phyloP scores from a whole-genome alignment of 2,888 invertebrate species.

The Metalampra italica region DNA sequence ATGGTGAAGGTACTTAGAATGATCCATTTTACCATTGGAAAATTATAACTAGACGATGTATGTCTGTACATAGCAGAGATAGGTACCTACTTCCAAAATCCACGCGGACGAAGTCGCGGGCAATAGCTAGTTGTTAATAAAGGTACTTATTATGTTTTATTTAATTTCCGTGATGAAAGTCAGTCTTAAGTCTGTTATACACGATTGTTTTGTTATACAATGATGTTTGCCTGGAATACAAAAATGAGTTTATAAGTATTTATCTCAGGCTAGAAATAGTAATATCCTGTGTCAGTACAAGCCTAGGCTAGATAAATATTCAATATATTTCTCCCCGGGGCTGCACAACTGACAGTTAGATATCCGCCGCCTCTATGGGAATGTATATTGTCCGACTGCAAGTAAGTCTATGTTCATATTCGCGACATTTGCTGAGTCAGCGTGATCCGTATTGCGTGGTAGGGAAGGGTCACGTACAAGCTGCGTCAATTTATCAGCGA shows the following conservation, averaged over 20 bases:
- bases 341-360: constrained; percentile 1
- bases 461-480: constrained; percentile 48
- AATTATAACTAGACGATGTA: no score
- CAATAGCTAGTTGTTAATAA: no score
- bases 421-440: constrained; percentile 9
- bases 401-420: constrained; percentile 10
- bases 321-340: background rate
- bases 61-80: no score
- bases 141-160: no score
- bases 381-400: background rate
- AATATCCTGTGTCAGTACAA: constrained; percentile 2
- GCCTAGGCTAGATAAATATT: constrained; percentile 4
- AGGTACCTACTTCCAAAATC: no score
- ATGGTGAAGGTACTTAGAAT: no score
- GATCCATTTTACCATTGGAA: no score
- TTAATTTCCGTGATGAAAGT: no score
- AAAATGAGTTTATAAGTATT: background rate
- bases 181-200: no score
- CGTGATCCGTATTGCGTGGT: constrained; percentile 1
- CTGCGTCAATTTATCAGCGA: constrained; percentile 58
- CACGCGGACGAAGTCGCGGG: no score
- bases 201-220: no score
- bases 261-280: background rate
- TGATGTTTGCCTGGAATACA: background rate
- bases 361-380: background rate